Conservation (phyloP, 2,113 vertebrate genomes). For the Axis porcinus region DNA sequence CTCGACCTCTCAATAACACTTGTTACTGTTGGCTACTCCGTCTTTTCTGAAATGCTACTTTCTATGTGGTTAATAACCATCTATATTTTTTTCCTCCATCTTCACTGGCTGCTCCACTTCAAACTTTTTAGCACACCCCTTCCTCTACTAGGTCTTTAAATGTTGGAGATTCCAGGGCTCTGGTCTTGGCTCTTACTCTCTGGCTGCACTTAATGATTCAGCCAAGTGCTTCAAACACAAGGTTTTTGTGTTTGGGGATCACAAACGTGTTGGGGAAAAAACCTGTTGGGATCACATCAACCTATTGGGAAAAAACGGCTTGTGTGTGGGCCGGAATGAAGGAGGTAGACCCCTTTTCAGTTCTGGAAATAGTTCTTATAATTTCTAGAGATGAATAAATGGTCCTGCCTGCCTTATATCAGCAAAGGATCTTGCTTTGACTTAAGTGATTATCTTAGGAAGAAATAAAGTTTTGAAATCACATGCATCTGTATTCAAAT, state of each 20-base stretch:
- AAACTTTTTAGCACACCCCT: neutral
- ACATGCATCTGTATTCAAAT: neutral
- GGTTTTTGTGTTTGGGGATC: neutral
- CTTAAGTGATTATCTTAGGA: neutral
- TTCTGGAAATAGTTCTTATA: neutral
- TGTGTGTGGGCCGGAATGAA: neutral
- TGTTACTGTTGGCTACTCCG: neutral
- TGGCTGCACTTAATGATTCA: neutral
- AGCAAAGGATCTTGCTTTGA: neutral
- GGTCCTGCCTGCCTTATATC: neutral
- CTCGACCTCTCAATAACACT: neutral
- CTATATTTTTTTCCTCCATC: neutral
- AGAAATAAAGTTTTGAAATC: neutral
- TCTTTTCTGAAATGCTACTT: neutral
- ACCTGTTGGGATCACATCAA: neutral
- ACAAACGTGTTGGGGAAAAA: neutral
- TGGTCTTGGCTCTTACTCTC: neutral
- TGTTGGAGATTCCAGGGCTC: neutral
- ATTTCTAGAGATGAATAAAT: neutral
- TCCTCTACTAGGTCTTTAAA: neutral
- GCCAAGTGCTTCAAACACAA: neutral
- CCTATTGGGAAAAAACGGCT: neutral
- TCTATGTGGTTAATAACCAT: neutral
- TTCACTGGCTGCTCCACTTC: neutral
- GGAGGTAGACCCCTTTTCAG: neutral